Base-by-base conservation (phyloP, 2,888 invertebrate species). In the Nymphalis c-album region DNA sequence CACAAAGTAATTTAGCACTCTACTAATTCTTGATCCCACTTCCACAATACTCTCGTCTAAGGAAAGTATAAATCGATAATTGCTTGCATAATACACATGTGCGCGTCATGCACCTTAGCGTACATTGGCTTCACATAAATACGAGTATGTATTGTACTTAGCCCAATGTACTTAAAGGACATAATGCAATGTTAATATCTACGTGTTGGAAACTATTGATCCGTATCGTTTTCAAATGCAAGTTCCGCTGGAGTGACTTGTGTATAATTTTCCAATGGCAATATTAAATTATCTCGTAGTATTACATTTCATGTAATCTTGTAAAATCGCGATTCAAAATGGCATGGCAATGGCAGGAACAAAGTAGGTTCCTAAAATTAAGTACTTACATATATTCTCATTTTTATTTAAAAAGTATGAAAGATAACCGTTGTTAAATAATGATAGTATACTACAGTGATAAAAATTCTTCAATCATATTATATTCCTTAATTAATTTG, bases 41-140 rank as follows among this genome's bases (percentile, higher is more conserved):
- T 57, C 31, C n/a, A 18, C 4, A 35, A 4, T 18, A 13, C 40
- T 18, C 5, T 35, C n/a, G 13, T 57, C 57, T 57, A 57, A 40
- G 57, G 57, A 3, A 57, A 40, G 40, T 57, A 57, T 57, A 31
- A 58, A 50, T 60, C 45, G 45, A 50, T 51, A 18, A 60, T 58
- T 50, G 40, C 57, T 72, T 72, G 74, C 74, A 75, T 74, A 71
- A 75, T 71, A 75, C 70, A 73, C 73, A 73, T 71, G 74, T 73
- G 74, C 73, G 67, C 69, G 63, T 69, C 70, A 64, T 69, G 69
- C 64, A 40, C 50, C 45, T 22, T 46, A 26, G 20, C 51, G 57
- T 35, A 57, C 57, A 18, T 57, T 57, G 57, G 40, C 57, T 57
- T 57, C 40, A 10, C 57, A 57, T 18, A 40, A 55, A 51, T 10